Evolutionary conservation across 2,797 vertebrate genomes (phyloP).

Genomic region (Melanogrammus aeglefinus): DNA sequence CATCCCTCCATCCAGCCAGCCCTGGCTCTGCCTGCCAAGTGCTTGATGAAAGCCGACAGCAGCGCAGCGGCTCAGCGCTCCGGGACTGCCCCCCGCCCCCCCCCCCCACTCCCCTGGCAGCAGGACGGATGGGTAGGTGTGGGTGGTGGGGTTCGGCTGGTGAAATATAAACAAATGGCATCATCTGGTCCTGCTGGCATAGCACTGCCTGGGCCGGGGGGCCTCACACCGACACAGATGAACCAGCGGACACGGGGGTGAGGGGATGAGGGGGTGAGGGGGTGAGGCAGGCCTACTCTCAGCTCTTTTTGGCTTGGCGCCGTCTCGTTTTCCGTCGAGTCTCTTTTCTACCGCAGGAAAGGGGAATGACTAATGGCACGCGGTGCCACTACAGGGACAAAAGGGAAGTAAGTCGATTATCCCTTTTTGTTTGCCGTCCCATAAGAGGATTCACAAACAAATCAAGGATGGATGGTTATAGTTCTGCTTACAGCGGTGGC

Average conservation of each 20-base stretch:
- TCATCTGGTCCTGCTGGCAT: no score
- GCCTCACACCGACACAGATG: background rate
- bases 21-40: background rate
- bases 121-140: background rate
- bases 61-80: background rate
- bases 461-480: background rate
- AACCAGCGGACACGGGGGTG: background rate
- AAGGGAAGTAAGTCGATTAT: background rate
- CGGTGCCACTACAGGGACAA: background rate
- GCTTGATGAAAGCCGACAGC: background rate
- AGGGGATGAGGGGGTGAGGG: background rate
- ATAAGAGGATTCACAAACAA: background rate
- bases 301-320: no score
- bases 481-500: background rate
- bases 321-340: background rate
- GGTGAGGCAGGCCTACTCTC: no score
- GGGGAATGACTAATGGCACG: background rate
- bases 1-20: background rate
- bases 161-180: no score
- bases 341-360: background rate
- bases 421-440: background rate
- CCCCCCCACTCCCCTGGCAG: background rate
- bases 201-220: background rate
- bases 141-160: no score
- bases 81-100: background rate